Evolutionary conservation across 2,888 invertebrate genomes (phyloP).

Genomic region (Cyclophora albipunctata): DNA sequence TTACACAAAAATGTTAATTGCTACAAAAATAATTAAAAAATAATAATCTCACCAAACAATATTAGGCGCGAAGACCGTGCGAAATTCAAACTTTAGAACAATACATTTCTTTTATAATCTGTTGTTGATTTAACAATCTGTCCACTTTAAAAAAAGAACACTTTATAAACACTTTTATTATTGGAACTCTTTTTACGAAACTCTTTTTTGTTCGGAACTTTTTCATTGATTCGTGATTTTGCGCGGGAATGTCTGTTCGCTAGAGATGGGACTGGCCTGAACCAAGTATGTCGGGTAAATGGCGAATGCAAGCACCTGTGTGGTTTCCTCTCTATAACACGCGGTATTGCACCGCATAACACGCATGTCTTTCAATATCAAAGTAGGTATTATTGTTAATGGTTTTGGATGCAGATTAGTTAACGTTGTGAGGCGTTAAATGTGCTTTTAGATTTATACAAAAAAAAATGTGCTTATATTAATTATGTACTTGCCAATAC

Average conservation of each 20-base stretch:
- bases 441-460: too few relatives aligned
- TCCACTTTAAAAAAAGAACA: constrained; percentile 8
- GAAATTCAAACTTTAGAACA: constrained; percentile 42
- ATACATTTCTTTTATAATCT: constrained; percentile 36
- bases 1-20: constrained; percentile 1
- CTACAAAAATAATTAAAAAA: constrained; percentile 13
- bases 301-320: constrained; percentile 55
- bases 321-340: constrained; percentile 25
- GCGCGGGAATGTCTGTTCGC: too few relatives aligned
- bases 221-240: too few relatives aligned
- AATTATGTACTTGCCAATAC: too few relatives aligned
- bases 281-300: constrained; percentile 63
- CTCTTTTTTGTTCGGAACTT: too few relatives aligned
- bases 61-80: constrained; percentile 32
- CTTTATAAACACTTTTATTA: constrained; percentile 10
- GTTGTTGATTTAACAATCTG: constrained; percentile 26
- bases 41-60: constrained; percentile 42
- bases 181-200: too few relatives aligned
- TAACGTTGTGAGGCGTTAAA: too few relatives aligned
- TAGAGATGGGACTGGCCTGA: constrained; percentile 34
- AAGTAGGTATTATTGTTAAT: too few relatives aligned
- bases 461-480: too few relatives aligned
- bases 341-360: constrained; percentile 40
- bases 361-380: constrained; percentile 6
- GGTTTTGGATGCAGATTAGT: too few relatives aligned